Base-by-base conservation (phyloP, 2,797 vertebrate species). In the Gymnothorax reevesii region DNA sequence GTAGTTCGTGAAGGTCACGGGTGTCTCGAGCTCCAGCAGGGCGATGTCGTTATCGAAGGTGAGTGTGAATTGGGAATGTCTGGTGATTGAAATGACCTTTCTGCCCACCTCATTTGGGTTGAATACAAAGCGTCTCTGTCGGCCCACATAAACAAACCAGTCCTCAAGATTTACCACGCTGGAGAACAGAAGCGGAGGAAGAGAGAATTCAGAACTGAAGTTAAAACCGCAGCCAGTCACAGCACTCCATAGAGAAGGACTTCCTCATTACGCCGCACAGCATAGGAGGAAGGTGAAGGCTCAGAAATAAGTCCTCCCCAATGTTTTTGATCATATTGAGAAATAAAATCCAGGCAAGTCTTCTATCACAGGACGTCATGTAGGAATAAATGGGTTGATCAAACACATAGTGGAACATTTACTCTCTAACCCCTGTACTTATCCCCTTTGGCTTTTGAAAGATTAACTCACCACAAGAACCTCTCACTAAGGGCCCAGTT, bases 1-100 rank as follows among this genome's bases (percentile, higher is more conserved):
- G 7, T 62, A 71, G 66, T 91, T 88, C 20, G 90, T 89, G 84
- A 92, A 93, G 27, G 0, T 7, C 62, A 93, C 77, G n/a, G n/a
- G n/a, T 0, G 90, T 9, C 0, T 0, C 2, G 27, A 95, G 91
- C 8, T 4, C 89, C 15, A 87, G 3, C 82, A 87, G 66, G 33
- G 82, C 27, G 42, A 86, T 83, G 59, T 86, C 80, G 57, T 83
- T 86, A 22, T 57, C 57, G 7, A 22, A 7, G 79, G 1, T 4
- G 4, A 27, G 17, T 49, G 57, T 42, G 2, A 42, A 86, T 7
- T 57, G 25, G 4, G 86, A 20, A 52, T 86, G 86, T 22, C 20
- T 33, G 10, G 57, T 69, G 17, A 86, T 83, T 2, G n/a, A 1
- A 7, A 0, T 54, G 60, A 86, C 60, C 2, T 1, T 17, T 20